Percentiles rank a stretch among this genome's conserved stretches.
Evolutionary conservation across 1,140 invertebrate genomes (phyloP).

Genomic region (Pseudoatta argentina): DNA sequence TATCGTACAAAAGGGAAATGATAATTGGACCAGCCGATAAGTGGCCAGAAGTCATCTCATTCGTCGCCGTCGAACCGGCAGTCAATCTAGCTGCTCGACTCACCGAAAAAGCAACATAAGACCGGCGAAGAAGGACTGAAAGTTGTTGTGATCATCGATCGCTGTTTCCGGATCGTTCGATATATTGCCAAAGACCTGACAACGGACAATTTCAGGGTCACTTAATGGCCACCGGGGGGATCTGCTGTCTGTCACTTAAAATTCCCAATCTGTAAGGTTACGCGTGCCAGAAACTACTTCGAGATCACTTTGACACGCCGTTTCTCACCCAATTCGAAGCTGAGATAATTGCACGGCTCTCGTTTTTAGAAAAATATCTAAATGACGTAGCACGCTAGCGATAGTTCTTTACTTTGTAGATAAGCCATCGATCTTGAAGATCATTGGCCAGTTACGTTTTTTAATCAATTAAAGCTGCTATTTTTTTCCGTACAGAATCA

Average conservation of each 20-base stretch:
- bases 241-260: constrained; percentile 51
- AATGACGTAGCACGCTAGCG: neutral
- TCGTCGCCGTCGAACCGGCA: constrained; percentile 46
- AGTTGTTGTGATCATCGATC: constrained; percentile 98
- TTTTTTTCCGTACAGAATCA: constrained; percentile 8
- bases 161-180: constrained; percentile 94
- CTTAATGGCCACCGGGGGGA: constrained; percentile 60
- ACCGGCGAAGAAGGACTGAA: constrained; percentile 97
- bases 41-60: constrained; percentile 25
- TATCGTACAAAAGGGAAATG: constrained; percentile 27
- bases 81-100: constrained; percentile 86
- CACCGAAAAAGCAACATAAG: constrained; percentile 98
- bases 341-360: constrained; percentile 1
- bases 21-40: constrained; percentile 53
- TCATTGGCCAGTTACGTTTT: neutral
- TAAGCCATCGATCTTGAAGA: neutral
- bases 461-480: constrained; percentile 3
- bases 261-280: constrained; percentile 58
- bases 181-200: constrained; percentile 97
- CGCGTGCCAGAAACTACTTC: constrained; percentile 44
- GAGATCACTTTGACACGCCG: neutral
- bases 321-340: constrained; percentile 11
- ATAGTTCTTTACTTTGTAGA: neutral
- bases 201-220: constrained; percentile 81
- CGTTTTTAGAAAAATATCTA: constrained; percentile 1